Base-by-base conservation (phyloP, 2,797 vertebrate genomes). In the Chrosomus eos region DNA sequence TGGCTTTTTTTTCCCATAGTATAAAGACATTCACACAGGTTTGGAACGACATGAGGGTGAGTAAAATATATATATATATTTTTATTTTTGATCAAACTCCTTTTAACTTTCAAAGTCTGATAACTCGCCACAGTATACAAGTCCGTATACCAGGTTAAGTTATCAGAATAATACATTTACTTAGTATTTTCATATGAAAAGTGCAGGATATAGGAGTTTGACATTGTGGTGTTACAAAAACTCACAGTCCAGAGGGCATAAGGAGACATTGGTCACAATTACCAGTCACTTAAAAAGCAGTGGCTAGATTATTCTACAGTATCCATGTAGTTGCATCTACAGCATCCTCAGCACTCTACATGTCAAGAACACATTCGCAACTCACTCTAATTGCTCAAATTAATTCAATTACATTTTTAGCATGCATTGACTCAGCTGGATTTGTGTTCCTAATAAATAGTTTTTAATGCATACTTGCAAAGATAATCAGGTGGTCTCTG, bases 231-330 rank as follows among this genome's bases (percentile, higher is more conserved):
- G 16, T 62, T 62, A 6, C 55, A 43, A 28, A 64, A 78, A 40
- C 58, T 43, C n/a, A n/a, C 23, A 38, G 11, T 76, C 28, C 26
- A 68, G 45, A 67, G 62, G 45, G 14, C 7, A 26, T 4, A 48
- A 66, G 58, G 40, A 64, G 58, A 36, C 43, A n/a, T 2, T 64
- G 28, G 5, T 74, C 43, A 31, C 70, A 82, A 21, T 48, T 68
- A 36, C 70, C 7, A n/a, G 40, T 82, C 81, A 66, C 53, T 82
- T 51, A 48, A 74, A 82, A 60, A 26, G 31, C 58, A 19, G 14
- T 3, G 16, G 58, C 40, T 75, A 67, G 73, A 28, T 45, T 45
- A 45, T 45, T 45, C 43, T 14, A 45, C 43, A 45, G 43, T 45
- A 14, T 45, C 43, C 43, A 45, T 43, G 40, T 45, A 45, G 43